A percentile compares a stretch with the other conserved stretches of the same genome.
Evolutionary conservation across 2,888 invertebrate species (phyloP).

Genomic region (Pogonocherus hispidulus): DNA sequence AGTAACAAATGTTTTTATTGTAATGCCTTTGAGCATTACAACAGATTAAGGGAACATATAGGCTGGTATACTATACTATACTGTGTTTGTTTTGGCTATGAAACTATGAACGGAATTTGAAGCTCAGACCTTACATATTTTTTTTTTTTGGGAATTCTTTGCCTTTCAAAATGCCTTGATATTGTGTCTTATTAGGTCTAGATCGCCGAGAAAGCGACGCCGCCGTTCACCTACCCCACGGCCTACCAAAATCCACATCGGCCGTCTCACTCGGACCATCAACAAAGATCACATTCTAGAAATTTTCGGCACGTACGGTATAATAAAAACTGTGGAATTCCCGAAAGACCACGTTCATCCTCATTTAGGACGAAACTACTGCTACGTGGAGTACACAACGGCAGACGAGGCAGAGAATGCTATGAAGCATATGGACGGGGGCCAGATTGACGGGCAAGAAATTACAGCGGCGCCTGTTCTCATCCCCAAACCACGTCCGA

Average conservation of each 20-base stretch:
- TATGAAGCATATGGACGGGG: slow-evolving; percentile 99
- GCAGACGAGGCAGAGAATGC: slow-evolving; percentile 98
- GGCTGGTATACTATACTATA: too few species aligned
- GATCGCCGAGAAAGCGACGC: slow-evolving; percentile 77
- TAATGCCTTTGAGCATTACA: too few species aligned
- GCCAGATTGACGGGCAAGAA: slow-evolving; percentile 96
- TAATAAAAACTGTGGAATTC: slow-evolving; percentile 90
- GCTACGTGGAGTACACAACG: slow-evolving; percentile 94
- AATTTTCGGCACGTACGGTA: slow-evolving; percentile 91
- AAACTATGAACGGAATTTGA: too few species aligned
- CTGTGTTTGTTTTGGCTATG: too few species aligned
- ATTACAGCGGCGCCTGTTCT: slow-evolving; percentile 95
- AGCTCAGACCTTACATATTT: too few species aligned
- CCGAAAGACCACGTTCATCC: slow-evolving; percentile 90
- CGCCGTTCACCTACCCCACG: slow-evolving; percentile 92
- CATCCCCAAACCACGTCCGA: slow-evolving; percentile 77
- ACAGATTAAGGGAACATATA: too few species aligned
- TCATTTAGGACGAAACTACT: slow-evolving; percentile 91
- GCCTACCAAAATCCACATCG: slow-evolving; percentile 94
- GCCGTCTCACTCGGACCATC: slow-evolving; percentile 92
- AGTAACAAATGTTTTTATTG: too few species aligned
- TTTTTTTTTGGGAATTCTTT: too few species aligned
- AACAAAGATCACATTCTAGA: slow-evolving; percentile 91
- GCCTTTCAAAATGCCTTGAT: background rate
- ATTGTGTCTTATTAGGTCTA: slow-evolving; percentile 65